Base-by-base conservation (phyloP, 37 sponge, comb jelly and placozoan species). In the Oscarella lobularis region DNA sequence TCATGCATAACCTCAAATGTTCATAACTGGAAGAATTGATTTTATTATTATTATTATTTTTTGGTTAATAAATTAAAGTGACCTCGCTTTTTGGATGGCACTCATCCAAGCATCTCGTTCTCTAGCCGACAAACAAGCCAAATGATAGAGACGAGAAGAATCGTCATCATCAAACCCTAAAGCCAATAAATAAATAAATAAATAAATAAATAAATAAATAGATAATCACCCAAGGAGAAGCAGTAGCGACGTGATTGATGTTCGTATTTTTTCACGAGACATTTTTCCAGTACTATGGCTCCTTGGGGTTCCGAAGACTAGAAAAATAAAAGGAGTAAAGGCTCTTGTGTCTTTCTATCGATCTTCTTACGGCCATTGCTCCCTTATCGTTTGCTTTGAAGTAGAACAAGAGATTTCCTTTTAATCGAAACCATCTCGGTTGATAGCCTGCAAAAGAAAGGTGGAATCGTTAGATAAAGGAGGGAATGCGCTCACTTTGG, bases 381-480 rank as follows among this genome's bases (percentile, higher is more conserved):
- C 60, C 60, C 60, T 48, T 48, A 9, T 48, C 60, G 20, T 48
- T 48, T 20, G 60, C 60, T 20, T 48, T 48, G 60, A 48, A 48
- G 20, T 48, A 48, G 20, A 48, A 48, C 60, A 90, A 67, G 0
- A 90, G 81, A 73, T 90, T 90, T 0, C 87, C 87, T 41, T 90
- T 90, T 80, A 90, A 67, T n/a, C 87, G 73, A 71, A 90, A 82
- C 91, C 91, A 90, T 20, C 91, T 3, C 29, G 80, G 85, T 36
- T 75, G 75, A 40, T 90, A 90, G 9, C 87, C 91, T 89, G 76
- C 5, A 35, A 37, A 29, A 41, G 3, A 65, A 27, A 27, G 1
- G 38, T 34, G 37, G 38, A 38, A 3, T 27, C 75, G 40, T 14
- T 74, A 3, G 4, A 29, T 36, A 74, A 38, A 9, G 14, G 20